A percentile compares a stretch with the other conserved stretches of the same genome.
phyloP scores from a whole-genome alignment of 2,797 vertebrate genomes.

The Alauda arvensis region DNA sequence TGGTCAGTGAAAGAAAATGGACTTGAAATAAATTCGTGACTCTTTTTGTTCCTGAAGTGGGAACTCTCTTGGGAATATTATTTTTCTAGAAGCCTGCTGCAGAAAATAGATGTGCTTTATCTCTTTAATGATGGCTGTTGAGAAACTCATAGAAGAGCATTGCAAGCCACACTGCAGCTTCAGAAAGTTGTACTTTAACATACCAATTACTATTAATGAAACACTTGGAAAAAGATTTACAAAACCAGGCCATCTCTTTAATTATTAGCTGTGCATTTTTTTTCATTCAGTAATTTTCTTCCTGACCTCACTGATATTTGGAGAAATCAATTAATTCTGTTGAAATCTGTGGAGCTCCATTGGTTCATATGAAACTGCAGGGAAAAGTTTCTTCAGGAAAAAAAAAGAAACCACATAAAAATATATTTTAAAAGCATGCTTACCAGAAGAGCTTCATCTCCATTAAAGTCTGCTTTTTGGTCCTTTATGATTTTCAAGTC shows the following conservation, averaged over 20 bases:
- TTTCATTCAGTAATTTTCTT: conserved; percentile 32
- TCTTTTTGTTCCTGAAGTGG: not conserved
- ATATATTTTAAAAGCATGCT: not conserved
- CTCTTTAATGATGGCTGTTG: conserved; percentile 4
- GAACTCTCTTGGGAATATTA: not conserved
- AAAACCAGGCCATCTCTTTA: conserved; percentile 32
- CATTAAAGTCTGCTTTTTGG: not conserved
- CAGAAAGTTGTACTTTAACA: conserved; percentile 60
- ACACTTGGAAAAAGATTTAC: conserved; percentile 60
- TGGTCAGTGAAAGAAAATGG: not conserved
- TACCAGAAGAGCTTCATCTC: not conserved
- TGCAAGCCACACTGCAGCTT: not conserved
- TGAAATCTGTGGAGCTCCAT: not conserved
- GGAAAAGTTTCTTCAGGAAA: not conserved
- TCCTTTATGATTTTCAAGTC: conserved; percentile 14
- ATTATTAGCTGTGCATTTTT: conserved; percentile 61
- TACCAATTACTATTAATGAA: conserved; percentile 34
- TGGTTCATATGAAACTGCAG: not conserved
- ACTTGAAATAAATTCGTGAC: not conserved
- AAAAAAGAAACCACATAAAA: not conserved
- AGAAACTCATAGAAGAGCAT: not conserved
- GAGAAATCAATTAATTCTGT: conserved; percentile 3
- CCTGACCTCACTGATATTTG: conserved; percentile 19
- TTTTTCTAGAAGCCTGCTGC: not conserved
- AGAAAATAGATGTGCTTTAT: not conserved